Conservation (phyloP, 2,888 invertebrate species). For the Eubasilissa splendida region DNA sequence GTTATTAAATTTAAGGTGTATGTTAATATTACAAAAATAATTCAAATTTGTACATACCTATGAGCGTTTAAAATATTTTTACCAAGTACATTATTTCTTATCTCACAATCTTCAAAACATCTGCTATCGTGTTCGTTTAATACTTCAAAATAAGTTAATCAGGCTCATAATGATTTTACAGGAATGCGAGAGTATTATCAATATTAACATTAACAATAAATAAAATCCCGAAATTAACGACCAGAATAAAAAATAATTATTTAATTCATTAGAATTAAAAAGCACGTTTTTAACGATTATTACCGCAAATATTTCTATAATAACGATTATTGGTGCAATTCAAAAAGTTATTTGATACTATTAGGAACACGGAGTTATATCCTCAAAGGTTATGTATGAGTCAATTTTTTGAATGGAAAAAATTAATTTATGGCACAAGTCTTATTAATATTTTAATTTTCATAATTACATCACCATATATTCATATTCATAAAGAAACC, state of each 20-base stretch:
- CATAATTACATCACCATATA: slow-evolving; percentile 29
- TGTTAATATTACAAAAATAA: too few relatives aligned
- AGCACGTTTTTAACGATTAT: slow-evolving; percentile 21
- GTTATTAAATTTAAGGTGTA: too few relatives aligned
- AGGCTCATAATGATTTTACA: not conserved
- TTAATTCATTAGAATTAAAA: slow-evolving; percentile 31
- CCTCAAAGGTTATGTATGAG: not conserved
- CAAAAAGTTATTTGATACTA: slow-evolving; percentile 30
- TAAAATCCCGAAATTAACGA: slow-evolving; percentile 1
- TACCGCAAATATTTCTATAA: slow-evolving; percentile 30
- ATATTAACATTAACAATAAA: slow-evolving; percentile 17
- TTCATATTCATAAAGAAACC: slow-evolving; percentile 10
- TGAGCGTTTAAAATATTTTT: too few relatives aligned
- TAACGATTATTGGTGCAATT: slow-evolving; percentile 20
- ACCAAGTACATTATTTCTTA: too few relatives aligned
- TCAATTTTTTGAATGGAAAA: slow-evolving; percentile 8
- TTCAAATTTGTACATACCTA: too few relatives aligned
- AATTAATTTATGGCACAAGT: slow-evolving; percentile 18
- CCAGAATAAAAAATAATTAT: slow-evolving; percentile 20
- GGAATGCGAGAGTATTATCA: not conserved
- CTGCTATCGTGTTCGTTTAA: not conserved
- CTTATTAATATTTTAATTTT: slow-evolving; percentile 33
- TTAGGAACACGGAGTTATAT: slow-evolving; percentile 2
- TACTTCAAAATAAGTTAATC: not conserved
- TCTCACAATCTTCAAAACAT: too few relatives aligned